Evolutionary conservation across 2,888 invertebrate species (phyloP).

Genomic region (Slavum lentiscoides): DNA sequence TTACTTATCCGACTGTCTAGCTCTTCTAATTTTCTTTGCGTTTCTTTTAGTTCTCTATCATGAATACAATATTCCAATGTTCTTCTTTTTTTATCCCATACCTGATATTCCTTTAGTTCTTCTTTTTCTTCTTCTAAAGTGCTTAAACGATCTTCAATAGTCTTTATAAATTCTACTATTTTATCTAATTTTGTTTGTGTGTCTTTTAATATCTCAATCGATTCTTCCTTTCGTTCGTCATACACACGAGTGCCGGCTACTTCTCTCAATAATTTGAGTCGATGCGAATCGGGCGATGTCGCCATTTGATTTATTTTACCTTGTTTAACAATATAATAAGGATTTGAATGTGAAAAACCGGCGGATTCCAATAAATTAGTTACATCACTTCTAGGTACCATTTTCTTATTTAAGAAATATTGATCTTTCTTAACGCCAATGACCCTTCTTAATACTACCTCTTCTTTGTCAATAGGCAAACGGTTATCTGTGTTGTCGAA

Average conservation of each 20-base stretch:
- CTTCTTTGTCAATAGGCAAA: constrained; percentile 96
- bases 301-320: constrained; percentile 96
- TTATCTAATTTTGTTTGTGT: constrained; percentile 78
- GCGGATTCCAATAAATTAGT: constrained; percentile 98
- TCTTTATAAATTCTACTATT: constrained; percentile 93
- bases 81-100: constrained; percentile 93
- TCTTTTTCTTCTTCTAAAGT: constrained; percentile 98
- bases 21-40: constrained; percentile 87
- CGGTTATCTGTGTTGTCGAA: constrained; percentile 98
- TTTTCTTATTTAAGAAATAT: constrained; percentile 97
- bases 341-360: constrained; percentile 97
- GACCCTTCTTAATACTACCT: constrained; percentile 90
- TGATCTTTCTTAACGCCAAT: constrained; percentile 99
- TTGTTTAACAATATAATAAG: constrained; percentile 99
- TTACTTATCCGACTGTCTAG: constrained; percentile 76
- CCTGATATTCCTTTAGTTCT: constrained; percentile 97
- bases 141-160: constrained; percentile 93
- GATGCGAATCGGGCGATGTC: constrained; percentile 95
- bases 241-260: constrained; percentile 98
- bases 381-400: constrained; percentile 94
- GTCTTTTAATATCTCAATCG: constrained; percentile 83
- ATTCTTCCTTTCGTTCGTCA: constrained; percentile 97
- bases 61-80: constrained; percentile 97
- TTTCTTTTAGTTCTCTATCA: constrained; percentile 92
- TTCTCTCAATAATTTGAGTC: constrained; percentile 90